Evolutionary conservation across 2,797 vertebrate species (phyloP), one percentile per base, ranked within the genome.

Genomic region (Lacerta agilis): DNA sequence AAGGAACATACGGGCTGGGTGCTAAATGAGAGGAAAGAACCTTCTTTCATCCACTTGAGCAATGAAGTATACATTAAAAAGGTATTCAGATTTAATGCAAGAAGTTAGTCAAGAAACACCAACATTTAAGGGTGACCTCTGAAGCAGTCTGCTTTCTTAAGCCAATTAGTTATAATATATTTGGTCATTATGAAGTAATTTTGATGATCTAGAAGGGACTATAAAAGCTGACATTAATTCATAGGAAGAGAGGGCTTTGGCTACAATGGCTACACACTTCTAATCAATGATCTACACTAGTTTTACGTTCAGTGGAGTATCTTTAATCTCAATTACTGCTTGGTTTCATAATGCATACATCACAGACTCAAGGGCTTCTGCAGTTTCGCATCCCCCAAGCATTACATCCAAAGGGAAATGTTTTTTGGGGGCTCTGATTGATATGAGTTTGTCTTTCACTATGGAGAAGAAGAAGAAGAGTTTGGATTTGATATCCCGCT

Each of bases 181-280:
- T 82, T 87, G 86, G 58, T 76, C n/a, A 66, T 76, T 87, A 80
- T 79, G 43, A 82, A 87, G 71, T 76, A 80, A 87, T 75, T 49
- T 67, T 80, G 80, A 75, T 49, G 77, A 72, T 61, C 71, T 66
- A 87, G 55, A 76, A 66, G 55, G 41, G 69, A 27, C 78, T 58
- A 64, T 73, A 61, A 81, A 84, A 83, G 66, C 38, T 17, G 82
- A 61, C 71, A 66, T 45, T 82, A 82, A 82, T 66, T 82, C 86
- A 82, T 66, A 72, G 67, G 41, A 66, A 73, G 29, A 86, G 82
- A 29, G 6, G 49, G 4, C 41, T 82, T 82, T 29, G 29, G 61
- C 36, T 61, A 87, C 69, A 55, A 81, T 67, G 61, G 64, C 64
- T 49, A 33, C 9, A 49, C 69, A 61, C 72, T 87, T 64, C 77